Evolutionary conservation across 2,797 vertebrate species (phyloP).

Genomic region (Champsocephalus gunnari): DNA sequence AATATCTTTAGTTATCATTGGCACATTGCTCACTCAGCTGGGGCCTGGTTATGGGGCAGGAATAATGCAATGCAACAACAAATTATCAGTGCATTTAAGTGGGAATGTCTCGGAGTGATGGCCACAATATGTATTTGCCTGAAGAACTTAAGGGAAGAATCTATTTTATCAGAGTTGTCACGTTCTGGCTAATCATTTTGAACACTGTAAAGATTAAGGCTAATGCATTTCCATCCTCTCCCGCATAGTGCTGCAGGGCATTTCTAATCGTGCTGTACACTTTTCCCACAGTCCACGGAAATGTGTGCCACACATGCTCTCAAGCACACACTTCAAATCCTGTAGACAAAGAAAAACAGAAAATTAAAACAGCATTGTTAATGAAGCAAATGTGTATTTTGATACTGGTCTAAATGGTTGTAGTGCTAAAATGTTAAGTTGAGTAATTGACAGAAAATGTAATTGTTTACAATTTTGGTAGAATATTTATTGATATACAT

Average conservation of each 20-base stretch:
- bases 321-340: background rate
- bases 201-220: conserved; percentile 73
- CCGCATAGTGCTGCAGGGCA: conserved; percentile 52
- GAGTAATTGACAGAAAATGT: conserved; percentile 5
- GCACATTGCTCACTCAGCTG: conserved; percentile 87
- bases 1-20: conserved; percentile 89
- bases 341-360: conserved; percentile 15
- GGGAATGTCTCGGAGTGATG: conserved; percentile 85
- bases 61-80: conserved; percentile 87
- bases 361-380: background rate
- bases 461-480: background rate
- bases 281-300: conserved; percentile 56
- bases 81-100: conserved; percentile 87
- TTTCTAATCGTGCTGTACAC: conserved; percentile 49
- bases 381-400: background rate
- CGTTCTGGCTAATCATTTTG: conserved; percentile 79
- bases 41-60: conserved; percentile 83
- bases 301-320: conserved; percentile 46
- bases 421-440: background rate
- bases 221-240: conserved; percentile 72
- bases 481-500: no score
- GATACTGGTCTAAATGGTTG: background rate
- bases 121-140: conserved; percentile 91
- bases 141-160: conserved; percentile 82
- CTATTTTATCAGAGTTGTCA: conserved; percentile 79